Evolutionary conservation across 2,113 vertebrate genomes (phyloP).

Genomic region (Etheostoma cragini): DNA sequence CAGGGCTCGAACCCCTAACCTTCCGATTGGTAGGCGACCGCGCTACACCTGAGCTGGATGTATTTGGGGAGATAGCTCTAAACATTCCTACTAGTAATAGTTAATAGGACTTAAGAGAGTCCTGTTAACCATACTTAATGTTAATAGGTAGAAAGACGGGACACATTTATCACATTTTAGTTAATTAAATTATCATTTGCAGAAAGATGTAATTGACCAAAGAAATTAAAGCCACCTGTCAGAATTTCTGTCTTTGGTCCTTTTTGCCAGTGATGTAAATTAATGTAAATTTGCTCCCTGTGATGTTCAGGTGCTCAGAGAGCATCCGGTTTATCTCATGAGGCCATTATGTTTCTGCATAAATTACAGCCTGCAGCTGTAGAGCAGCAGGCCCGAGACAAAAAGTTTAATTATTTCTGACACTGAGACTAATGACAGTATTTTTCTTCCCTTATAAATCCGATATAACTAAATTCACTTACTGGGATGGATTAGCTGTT

Average conservation of each 20-base stretch:
- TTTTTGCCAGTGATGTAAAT: constrained; percentile 36
- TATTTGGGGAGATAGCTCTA: no score
- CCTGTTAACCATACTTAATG: no score
- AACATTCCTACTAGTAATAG: no score
- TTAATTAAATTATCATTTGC: not conserved
- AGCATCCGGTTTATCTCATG: constrained; percentile 27
- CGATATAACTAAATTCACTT: constrained; percentile 35
- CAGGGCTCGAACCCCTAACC: no score
- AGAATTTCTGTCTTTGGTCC: not conserved
- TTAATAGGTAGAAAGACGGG: no score
- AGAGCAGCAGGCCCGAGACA: constrained; percentile 46
- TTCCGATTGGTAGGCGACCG: no score
- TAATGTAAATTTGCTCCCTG: constrained; percentile 33
- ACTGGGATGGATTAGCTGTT: constrained; percentile 36
- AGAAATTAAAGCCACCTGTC: constrained; percentile 5
- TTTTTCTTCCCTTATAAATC: constrained; percentile 39
- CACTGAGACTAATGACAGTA: constrained; percentile 52
- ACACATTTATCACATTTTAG: not conserved
- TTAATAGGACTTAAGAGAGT: no score
- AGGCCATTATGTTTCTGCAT: constrained; percentile 48
- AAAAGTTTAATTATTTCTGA: constrained; percentile 40
- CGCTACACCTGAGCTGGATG: no score
- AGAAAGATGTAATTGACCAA: not conserved
- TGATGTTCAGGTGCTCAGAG: constrained; percentile 33
- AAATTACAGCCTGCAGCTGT: constrained; percentile 49